phyloP scores from a whole-genome alignment of 2,888 invertebrate species.

The Plusia festucae region DNA sequence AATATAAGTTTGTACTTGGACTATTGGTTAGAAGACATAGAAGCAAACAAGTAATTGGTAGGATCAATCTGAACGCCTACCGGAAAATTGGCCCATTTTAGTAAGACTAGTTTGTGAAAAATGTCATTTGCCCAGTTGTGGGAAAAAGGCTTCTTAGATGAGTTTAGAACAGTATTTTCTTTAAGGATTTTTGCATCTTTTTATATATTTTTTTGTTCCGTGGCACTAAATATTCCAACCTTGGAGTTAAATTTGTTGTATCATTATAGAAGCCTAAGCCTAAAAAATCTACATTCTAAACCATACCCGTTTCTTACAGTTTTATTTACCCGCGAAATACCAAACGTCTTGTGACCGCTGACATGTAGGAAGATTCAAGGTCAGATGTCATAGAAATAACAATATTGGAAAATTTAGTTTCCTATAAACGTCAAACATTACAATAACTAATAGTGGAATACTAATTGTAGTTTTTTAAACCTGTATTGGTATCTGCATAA shows the following conservation, averaged over 20 bases:
- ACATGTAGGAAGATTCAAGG: conserved; percentile 17
- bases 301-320: not conserved
- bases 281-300: not conserved
- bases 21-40: too few relatives aligned
- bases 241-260: not conserved
- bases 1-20: not conserved
- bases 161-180: too few relatives aligned
- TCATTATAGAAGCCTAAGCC: not conserved
- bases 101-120: too few relatives aligned
- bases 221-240: not conserved
- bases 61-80: too few relatives aligned
- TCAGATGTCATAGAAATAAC: conserved; percentile 15
- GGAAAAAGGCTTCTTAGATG: too few relatives aligned
- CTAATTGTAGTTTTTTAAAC: not conserved
- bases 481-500: not conserved
- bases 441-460: not conserved
- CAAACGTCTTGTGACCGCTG: conserved; percentile 20
- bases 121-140: too few relatives aligned
- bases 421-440: conserved; percentile 6
- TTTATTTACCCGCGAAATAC: conserved; percentile 7
- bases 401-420: conserved; percentile 9
- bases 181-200: not conserved
- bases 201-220: not conserved
- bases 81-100: too few relatives aligned
- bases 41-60: too few relatives aligned